Base-by-base conservation (phyloP, 2,888 invertebrate species). In the Nomada ferruginata region DNA sequence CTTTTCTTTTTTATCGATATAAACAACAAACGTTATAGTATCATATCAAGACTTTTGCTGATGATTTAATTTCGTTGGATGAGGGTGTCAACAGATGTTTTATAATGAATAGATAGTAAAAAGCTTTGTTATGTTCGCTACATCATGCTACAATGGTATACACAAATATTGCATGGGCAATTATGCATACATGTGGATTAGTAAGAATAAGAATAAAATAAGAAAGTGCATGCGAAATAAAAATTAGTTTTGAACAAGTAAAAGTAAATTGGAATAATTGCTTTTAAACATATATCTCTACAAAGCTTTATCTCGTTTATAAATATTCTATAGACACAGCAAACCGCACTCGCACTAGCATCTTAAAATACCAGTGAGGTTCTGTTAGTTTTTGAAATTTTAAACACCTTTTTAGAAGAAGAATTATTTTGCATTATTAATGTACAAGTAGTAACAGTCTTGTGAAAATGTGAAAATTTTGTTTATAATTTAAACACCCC, bases 1-100 rank as follows among this genome's bases (percentile, higher is more conserved):
- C 36, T 36, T 7, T 36, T 94, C 89, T 70, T 93, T 93, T 89
- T 93, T 92, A 79, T 90, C 91, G 61, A 94, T 84, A 88, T 92
- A 93, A 29, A 29, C 18, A 18, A 18, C 10, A 29, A 7, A 18
- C 10, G 29, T 29, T 57, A 1, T 29, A 3, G 29, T 29, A 59
- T 26, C 11, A 55, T 20, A 23, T 26, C 44, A 26, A 55, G 55
- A 68, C 55, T 68, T 10, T 68, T 55, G 20, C n/a, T 42, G 18
- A 2, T 53, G 42, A 53, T 20, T 66, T 15, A 26, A 44, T 5
- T 18, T 29, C n/a, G 26, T 50, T 69, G 23, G 44, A 42, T 36
- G 23, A 42, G 36, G n/a, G 26, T 50, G 42, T 50, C 15, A 70
- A 23, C 3, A 47, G 11, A 69, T 65, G 59, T 15, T 76, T 72